Base-by-base conservation (phyloP, 2,888 invertebrate species). In the Drosophila emarginata region DNA sequence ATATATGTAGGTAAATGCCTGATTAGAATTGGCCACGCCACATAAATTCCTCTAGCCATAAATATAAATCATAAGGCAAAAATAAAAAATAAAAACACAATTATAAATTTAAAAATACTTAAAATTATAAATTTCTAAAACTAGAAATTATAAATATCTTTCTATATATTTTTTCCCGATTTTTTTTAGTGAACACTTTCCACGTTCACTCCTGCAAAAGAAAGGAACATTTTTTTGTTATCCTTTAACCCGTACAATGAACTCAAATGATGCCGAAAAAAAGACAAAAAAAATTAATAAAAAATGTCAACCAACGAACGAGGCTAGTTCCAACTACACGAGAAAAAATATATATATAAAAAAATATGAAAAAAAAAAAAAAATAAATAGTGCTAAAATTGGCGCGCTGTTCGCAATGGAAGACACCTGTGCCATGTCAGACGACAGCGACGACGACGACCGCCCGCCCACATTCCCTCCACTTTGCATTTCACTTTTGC, bases 371-470 rank as follows among this genome's bases (percentile, higher is more conserved):
- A 11, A 15, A 12, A 21, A 12, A 18, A 15, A 15, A 12, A 28
- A 15, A 6, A 18, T 11, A 21, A 23, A 52, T 58, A 53, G 62
- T 66, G 73, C 67, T 74, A 54, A 80, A 86, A 76, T 80, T 78
- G 81, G 78, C 82, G 80, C 74, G 79, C 66, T 54, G 50, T 67
- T 61, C 56, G 81, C 78, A 74, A 77, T 78, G 64, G 68, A 83
- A 87, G 79, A 84, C 88, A 88, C 84, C 87, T 88, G 83, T 88
- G 84, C 87, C 79, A 66, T 78, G 79, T 79, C 88, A 86, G 59
- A 76, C 68, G 64, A 18, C 21, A 9, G 63, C 64, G 18, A 61
- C 64, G 51, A 32, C 66, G 7, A 18, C 61, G 0, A 15, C 11
- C 50, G 39, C 50, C 37, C 14, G 11, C 2, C 23, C 15, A 57